phyloP scores from a whole-genome alignment of 2,888 invertebrate species.

The Heteromyza rotundicornis region DNA sequence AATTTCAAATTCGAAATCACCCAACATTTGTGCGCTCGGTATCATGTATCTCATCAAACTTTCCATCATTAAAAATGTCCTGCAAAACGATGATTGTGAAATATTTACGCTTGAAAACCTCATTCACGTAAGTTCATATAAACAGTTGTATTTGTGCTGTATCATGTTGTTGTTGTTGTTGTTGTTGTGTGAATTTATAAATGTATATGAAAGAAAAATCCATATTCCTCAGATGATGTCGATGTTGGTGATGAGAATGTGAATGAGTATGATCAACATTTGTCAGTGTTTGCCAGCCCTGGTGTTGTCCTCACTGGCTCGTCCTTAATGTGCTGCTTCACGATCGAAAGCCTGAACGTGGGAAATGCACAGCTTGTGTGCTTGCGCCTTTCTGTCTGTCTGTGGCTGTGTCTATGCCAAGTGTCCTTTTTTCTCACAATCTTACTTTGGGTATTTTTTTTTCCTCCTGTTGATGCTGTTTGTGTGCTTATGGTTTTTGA shows the following conservation, averaged over 20 bases:
- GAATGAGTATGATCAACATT: not conserved
- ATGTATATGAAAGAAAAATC: no score
- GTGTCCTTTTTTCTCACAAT: constrained; percentile 27
- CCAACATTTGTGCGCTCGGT: no score
- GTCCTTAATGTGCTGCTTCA: not conserved
- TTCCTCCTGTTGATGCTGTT: constrained; percentile 19
- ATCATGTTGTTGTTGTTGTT: constrained; percentile 3
- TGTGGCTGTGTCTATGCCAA: constrained; percentile 11
- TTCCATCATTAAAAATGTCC: constrained; percentile 20
- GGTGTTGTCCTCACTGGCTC: not conserved
- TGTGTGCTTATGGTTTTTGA: constrained; percentile 32
- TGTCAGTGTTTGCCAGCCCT: not conserved
- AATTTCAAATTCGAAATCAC: not conserved
- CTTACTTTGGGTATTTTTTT: constrained; percentile 16
- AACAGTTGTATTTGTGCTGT: no score
- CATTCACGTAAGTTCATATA: constrained; percentile 25
- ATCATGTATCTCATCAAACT: not conserved
- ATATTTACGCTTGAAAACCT: constrained; percentile 31
- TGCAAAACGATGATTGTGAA: constrained; percentile 23
- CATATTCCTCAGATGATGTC: no score
- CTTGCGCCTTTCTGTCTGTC: no score
- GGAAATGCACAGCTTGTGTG: constrained; percentile 27
- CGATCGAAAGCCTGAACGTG: constrained; percentile 26
- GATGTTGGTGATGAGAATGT: not conserved
- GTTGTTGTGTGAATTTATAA: not conserved